phyloP scores from a whole-genome alignment of 53 echinoderm and acorn worm species.

The Apostichopus leukothele region DNA sequence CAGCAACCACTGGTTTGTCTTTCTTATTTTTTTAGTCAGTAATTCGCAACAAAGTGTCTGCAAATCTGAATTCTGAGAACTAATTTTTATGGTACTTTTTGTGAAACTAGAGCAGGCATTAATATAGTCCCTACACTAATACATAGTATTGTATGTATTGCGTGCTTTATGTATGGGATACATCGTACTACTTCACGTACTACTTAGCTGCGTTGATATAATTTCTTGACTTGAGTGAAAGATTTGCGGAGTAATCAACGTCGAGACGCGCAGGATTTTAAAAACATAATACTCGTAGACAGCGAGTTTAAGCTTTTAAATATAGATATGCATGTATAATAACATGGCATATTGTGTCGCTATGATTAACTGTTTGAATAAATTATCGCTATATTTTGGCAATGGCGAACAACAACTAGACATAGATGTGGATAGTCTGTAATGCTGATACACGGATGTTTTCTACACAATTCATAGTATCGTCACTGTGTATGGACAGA shows the following conservation, averaged over 20 bases:
- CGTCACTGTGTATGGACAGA: no score
- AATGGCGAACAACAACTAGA: no score
- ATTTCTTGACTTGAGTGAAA: background rate
- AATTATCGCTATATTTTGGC: no score
- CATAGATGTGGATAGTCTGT: no score
- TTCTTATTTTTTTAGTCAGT: background rate
- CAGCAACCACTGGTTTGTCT: conserved; percentile 41
- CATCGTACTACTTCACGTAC: conserved; percentile 2
- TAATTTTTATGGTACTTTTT: conserved; percentile 20
- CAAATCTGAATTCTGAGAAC: conserved; percentile 9
- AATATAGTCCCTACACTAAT: conserved; percentile 13
- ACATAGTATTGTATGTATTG: background rate
- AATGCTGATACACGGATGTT: no score
- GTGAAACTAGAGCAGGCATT: background rate
- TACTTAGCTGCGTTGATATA: background rate
- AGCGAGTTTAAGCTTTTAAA: background rate
- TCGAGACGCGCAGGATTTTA: conserved; percentile 24
- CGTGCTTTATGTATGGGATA: background rate
- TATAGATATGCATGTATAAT: no score
- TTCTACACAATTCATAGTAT: no score
- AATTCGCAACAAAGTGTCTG: background rate
- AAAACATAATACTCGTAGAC: background rate
- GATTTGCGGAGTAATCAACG: conserved; percentile 24
- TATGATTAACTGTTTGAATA: no score
- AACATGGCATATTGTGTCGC: no score